These are phyloP conservation scores for Heliothis virescens DNA, from an alignment of 1,140 invertebrate species.

Conservation along the genomic window DNA sequence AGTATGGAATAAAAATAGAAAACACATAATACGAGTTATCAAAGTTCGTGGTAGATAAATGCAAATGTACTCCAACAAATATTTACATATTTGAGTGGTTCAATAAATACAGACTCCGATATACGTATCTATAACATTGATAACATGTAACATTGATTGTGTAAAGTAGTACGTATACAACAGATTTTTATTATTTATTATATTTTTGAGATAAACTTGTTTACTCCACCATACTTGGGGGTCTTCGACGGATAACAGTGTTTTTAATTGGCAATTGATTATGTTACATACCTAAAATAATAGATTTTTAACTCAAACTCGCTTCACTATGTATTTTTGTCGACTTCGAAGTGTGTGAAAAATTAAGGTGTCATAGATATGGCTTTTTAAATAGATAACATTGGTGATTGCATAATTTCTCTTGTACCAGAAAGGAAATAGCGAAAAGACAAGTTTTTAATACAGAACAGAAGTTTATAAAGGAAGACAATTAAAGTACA, in stretches of 20 bases:
- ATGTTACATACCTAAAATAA: no score
- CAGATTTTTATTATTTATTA: not conserved
- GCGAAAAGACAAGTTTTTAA: no score
- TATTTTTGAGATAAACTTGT: constrained; percentile 22
- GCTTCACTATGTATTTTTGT: not conserved
- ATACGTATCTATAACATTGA: not conserved
- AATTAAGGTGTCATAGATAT: no score
- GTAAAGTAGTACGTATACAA: not conserved
- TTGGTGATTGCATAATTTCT: no score
- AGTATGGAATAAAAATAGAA: constrained; percentile 19
- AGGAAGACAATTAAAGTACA: no score
- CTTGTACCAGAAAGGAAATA: no score
- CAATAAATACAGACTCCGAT: constrained; percentile 1
- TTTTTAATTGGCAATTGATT: constrained; percentile 8
- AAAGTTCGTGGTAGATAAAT: constrained; percentile 8
- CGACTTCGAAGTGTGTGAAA: not conserved
- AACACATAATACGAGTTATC: constrained; percentile 6
- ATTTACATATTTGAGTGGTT: constrained; percentile 16
- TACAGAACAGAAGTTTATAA: no score
- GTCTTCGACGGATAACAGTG: not conserved
- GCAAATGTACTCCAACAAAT: constrained; percentile 7
- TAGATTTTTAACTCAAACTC: no score
- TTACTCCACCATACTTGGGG: not conserved
- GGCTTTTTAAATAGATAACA: no score
- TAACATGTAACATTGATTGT: not conserved